phyloP scores from a whole-genome alignment of 2,888 invertebrate species.

The Tigriopus californicus region DNA sequence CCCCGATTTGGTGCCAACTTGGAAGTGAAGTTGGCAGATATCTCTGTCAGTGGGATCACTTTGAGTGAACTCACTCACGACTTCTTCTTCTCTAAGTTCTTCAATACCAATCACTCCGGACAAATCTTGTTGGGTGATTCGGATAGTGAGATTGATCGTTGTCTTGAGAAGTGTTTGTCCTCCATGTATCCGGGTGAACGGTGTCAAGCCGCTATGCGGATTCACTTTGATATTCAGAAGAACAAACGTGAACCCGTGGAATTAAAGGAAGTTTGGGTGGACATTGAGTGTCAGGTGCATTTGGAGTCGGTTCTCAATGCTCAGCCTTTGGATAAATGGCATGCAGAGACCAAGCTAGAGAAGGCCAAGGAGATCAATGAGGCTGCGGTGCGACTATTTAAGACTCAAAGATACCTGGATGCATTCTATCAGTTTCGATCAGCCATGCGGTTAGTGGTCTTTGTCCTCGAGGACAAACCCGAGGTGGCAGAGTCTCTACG shows the following conservation, averaged over 20 bases:
- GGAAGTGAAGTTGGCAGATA: neutral
- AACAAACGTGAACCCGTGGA: neutral
- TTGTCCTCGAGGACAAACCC: neutral
- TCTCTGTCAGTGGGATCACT: neutral
- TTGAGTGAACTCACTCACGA: too few species aligned
- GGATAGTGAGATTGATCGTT: constrained; percentile 2
- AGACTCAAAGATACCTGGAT: neutral
- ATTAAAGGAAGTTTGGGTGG: neutral
- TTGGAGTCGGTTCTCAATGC: neutral
- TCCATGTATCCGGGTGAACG: constrained; percentile 5
- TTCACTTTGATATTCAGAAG: neutral
- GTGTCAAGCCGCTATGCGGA: neutral
- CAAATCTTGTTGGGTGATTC: neutral
- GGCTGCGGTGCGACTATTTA: neutral
- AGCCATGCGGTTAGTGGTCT: neutral
- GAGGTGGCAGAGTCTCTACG: too few species aligned
- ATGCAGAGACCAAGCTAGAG: neutral
- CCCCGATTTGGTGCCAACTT: neutral
- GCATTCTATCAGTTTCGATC: constrained; percentile 2
- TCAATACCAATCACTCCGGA: neutral
- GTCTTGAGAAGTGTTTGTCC: neutral
- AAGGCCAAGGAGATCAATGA: neutral
- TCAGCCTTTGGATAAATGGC: neutral
- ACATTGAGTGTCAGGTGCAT: neutral
- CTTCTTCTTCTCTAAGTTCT: neutral